These are phyloP conservation scores for Columbina picui DNA, from an alignment of 2,113 vertebrate genomes.

Conservation along the genomic window DNA sequence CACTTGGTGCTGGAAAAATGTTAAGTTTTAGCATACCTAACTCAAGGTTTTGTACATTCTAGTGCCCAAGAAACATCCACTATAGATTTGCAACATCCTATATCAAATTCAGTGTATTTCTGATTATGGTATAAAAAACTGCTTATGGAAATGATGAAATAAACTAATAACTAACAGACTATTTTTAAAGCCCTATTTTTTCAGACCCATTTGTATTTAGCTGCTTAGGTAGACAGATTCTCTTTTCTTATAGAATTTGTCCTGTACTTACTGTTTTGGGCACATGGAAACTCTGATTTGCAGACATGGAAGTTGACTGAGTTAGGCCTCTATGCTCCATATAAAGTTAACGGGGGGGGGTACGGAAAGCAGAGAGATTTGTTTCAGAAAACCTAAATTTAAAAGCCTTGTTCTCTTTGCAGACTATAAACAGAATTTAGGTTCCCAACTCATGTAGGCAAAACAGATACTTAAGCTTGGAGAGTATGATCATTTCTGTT, in stretches of 20 bases:
- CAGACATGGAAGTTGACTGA: background rate
- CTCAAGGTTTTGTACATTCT: background rate
- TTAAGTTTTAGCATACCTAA: background rate
- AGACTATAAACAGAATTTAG: background rate
- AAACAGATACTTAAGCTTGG: background rate
- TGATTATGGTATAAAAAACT: background rate
- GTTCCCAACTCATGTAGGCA: background rate
- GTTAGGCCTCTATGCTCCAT: background rate
- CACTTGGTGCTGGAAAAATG: conserved; percentile 82
- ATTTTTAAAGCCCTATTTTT: background rate
- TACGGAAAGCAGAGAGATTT: too few species aligned
- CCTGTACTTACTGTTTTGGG: background rate
- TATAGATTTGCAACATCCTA: background rate
- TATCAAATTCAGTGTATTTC: background rate
- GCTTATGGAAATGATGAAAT: background rate
- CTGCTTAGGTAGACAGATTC: background rate
- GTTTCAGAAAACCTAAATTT: background rate
- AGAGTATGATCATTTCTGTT: background rate
- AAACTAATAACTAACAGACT: too few species aligned
- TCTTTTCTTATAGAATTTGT: background rate
- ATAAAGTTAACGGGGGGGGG: background rate
- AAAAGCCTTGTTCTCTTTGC: background rate
- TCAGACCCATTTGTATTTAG: background rate
- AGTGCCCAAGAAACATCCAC: background rate
- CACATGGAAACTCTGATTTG: background rate